Percentiles rank a stretch among this genome's conserved stretches.
These are phyloP conservation scores for Drosophila bocqueti DNA, from an alignment of 1,140 invertebrate genomes.

Conservation along the genomic window DNA sequence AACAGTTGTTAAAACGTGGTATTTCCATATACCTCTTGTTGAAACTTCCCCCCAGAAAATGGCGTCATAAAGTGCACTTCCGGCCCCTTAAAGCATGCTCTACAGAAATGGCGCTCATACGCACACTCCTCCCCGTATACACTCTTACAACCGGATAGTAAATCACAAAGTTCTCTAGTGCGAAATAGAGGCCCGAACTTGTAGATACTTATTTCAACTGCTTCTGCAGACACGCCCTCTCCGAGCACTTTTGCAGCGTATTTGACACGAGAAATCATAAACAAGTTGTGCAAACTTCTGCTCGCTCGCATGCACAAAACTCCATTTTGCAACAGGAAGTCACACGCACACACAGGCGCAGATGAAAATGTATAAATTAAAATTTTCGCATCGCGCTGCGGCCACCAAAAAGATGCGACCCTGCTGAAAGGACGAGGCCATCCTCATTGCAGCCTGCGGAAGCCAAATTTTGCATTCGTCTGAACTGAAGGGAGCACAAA, in stretches of 20 bases:
- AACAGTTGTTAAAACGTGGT: neutral
- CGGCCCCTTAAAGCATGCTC: slow-evolving; percentile 52
- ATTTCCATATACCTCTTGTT: neutral
- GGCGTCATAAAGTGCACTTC: slow-evolving; percentile 58
- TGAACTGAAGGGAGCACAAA: neutral
- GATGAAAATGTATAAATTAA: slow-evolving; percentile 76
- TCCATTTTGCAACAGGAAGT: slow-evolving; percentile 78
- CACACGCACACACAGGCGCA: slow-evolving; percentile 28
- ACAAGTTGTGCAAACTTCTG: slow-evolving; percentile 76
- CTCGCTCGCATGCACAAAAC: slow-evolving; percentile 52
- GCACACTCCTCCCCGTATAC: slow-evolving; percentile 7
- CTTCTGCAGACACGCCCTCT: slow-evolving; percentile 38
- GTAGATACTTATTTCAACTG: slow-evolving; percentile 69
- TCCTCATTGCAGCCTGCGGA: slow-evolving; percentile 21
- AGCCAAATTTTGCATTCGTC: slow-evolving; percentile 31
- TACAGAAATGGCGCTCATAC: slow-evolving; percentile 34
- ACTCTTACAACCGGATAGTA: slow-evolving; percentile 48
- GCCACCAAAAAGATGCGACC: slow-evolving; percentile 49
- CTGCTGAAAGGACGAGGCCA: slow-evolving; percentile 12
- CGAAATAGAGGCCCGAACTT: slow-evolving; percentile 68
- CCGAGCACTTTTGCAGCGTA: slow-evolving; percentile 65
- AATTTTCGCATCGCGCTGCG: slow-evolving; percentile 64
- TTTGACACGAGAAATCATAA: slow-evolving; percentile 80
- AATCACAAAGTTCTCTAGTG: slow-evolving; percentile 77
- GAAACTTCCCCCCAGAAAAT: slow-evolving; percentile 39